Conservation (phyloP, 2,797 vertebrate species). For the Ataeniobius toweri region DNA sequence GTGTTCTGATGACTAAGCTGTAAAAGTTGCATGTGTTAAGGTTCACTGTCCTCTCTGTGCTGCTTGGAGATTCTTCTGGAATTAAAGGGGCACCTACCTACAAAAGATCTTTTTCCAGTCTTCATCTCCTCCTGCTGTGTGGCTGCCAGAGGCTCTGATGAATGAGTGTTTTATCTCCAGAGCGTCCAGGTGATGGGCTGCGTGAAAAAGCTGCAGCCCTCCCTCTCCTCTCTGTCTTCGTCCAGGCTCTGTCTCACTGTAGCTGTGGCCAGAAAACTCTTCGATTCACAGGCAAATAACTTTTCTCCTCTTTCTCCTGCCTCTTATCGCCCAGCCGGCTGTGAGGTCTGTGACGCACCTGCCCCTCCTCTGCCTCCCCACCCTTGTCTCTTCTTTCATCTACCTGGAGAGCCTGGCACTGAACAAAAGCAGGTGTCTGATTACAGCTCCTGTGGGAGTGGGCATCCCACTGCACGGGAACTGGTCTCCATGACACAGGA, state of each 20-base stretch:
- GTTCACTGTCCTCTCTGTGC: background rate
- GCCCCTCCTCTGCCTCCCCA: slow-evolving; percentile 36
- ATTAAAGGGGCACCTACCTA: slow-evolving; percentile 69
- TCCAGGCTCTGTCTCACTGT: slow-evolving; percentile 31
- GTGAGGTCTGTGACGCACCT: slow-evolving; percentile 67
- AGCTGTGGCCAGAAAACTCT: slow-evolving; percentile 45
- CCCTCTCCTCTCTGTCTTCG: slow-evolving; percentile 17
- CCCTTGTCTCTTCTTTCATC: slow-evolving; percentile 49
- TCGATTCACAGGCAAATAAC: slow-evolving; percentile 50
- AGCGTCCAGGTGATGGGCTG: slow-evolving; percentile 49
- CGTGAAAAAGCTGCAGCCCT: slow-evolving; percentile 34
- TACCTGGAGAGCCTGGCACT: slow-evolving; percentile 60
- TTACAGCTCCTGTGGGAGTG: slow-evolving; percentile 67
- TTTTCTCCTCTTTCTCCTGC: slow-evolving; percentile 50
- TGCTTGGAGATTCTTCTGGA: background rate
- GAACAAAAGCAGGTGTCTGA: slow-evolving; percentile 78
- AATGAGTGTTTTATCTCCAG: slow-evolving; percentile 39
- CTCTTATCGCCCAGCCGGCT: slow-evolving; percentile 2
- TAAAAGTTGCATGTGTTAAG: too few species aligned
- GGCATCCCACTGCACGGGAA: slow-evolving; percentile 46
- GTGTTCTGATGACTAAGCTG: too few species aligned
- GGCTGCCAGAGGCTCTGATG: slow-evolving; percentile 30
- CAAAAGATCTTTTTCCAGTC: slow-evolving; percentile 80
- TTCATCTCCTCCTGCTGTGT: slow-evolving; percentile 69
- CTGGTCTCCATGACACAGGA: slow-evolving; percentile 69